Evolutionary conservation across 2,113 vertebrate species (phyloP).

Genomic region (Sterrhoptilus dennistouni): DNA sequence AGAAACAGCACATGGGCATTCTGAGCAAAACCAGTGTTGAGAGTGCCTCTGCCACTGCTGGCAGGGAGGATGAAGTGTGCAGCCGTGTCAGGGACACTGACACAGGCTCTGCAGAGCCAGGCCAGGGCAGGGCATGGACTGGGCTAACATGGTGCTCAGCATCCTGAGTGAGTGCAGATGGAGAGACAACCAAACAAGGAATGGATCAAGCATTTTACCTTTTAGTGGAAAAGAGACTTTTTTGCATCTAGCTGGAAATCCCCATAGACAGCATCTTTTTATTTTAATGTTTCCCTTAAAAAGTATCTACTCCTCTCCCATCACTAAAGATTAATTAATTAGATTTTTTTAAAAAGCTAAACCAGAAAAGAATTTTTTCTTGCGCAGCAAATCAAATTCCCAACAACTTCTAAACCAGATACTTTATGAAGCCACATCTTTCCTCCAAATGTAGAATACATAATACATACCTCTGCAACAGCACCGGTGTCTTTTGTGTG

Average conservation of each 20-base stretch:
- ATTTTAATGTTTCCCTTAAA: background rate
- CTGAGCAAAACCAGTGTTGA: background rate
- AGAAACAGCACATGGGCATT: constrained; percentile 18
- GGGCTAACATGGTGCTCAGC: background rate
- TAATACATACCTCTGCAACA: background rate
- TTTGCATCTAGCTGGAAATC: background rate
- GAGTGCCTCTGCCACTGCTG: accelerated
- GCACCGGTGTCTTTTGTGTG: background rate
- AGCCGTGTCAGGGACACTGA: background rate
- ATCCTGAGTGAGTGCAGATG: background rate
- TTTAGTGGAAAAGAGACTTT: background rate
- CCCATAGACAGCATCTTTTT: background rate
- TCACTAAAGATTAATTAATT: background rate
- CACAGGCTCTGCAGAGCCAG: background rate
- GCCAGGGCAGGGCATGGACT: background rate
- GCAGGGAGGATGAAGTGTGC: accelerated
- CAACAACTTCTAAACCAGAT: background rate
- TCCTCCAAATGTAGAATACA: background rate
- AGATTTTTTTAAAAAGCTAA: background rate
- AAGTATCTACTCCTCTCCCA: background rate
- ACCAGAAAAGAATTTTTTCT: background rate
- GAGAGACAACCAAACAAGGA: background rate
- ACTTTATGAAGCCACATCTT: background rate
- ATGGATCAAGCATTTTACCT: background rate
- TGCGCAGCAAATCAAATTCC: background rate